These are phyloP conservation scores for Mythimna lalbum DNA, from an alignment of 2,888 invertebrate genomes.

Conservation along the genomic window DNA sequence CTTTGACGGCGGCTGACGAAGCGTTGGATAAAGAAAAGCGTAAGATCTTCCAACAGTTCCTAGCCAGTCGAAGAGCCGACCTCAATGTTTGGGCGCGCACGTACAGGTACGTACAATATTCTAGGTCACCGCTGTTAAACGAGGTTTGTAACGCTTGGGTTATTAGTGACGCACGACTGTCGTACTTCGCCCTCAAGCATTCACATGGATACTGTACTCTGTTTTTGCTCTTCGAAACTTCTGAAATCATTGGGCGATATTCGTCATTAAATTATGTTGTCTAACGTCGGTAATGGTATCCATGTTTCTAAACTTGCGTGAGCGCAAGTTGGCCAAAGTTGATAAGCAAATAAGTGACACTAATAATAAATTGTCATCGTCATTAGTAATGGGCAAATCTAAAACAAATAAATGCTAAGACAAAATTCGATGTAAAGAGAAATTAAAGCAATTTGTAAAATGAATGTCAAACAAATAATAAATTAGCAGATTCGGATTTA, in stretches of 20 bases:
- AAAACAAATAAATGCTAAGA: neutral
- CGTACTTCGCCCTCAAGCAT: neutral
- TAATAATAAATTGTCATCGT: neutral
- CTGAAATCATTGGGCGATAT: no score
- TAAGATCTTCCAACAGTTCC: constrained; percentile 92
- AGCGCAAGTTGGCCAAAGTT: neutral
- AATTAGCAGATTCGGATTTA: neutral
- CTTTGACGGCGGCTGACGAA: constrained; percentile 91
- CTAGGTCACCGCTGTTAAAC: neutral
- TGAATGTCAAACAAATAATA: neutral
- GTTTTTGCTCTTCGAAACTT: neutral
- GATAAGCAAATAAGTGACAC: neutral
- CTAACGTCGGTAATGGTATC: no score
- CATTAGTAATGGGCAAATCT: no score
- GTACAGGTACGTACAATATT: constrained; percentile 91
- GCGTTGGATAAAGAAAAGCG: constrained; percentile 91
- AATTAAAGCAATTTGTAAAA: neutral
- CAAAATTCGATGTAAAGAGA: no score
- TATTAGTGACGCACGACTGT: constrained; percentile 28
- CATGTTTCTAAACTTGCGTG: neutral
- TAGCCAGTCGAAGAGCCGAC: constrained; percentile 91
- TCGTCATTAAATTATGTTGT: no score
- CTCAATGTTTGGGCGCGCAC: constrained; percentile 93
- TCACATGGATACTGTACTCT: neutral
- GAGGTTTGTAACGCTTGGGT: neutral